Base-by-base conservation (phyloP, 2,888 invertebrate species). In the Rosalia funebris region DNA sequence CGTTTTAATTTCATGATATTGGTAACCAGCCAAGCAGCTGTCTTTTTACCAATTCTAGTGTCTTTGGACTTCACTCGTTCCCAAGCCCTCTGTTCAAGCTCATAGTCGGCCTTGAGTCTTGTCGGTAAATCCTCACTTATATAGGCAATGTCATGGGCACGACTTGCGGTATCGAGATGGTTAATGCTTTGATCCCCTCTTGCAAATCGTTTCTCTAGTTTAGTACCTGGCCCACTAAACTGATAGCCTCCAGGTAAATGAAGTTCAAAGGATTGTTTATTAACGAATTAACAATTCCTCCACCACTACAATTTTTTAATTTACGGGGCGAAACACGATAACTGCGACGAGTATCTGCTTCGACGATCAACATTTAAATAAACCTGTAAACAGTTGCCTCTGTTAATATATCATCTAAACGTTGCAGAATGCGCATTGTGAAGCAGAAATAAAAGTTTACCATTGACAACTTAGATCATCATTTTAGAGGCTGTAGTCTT, bases 141-240 rank as follows among this genome's bases (percentile, higher is more conserved):
- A 59, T 79, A 78, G 1, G 73, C 72, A 37, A 77, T 77, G 65
- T 78, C 78, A n/a, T n/a, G n/a, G n/a, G n/a, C n/a, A n/a, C n/a
- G n/a, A n/a, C n/a, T n/a, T n/a, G n/a, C n/a, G n/a, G n/a, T 56
- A 65, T 79, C 79, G 19, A 78, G 60, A 2, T 57, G 55, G 66
- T 78, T 76, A 15, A 75, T 67, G 10, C 78, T 78, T 17, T 32
- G 56, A 68, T 80, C 78, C 11, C 76, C 77, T 25, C 79, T 60
- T 25, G 63, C 65, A 42, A 77, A 55, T 12, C 76, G 56, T 55
- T 73, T 59, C 25, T 63, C 31, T 47, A 77, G 47, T 56, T 73
- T 73, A 10, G 73, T 72, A 3, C 66, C 66, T 60, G 71, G 68
- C 58, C 68, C 74, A 68, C 71, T 67, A 60, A 47, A 71, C 67